Conservation (phyloP, 2,797 vertebrate species). For the Notolepis coatsorum region DNA sequence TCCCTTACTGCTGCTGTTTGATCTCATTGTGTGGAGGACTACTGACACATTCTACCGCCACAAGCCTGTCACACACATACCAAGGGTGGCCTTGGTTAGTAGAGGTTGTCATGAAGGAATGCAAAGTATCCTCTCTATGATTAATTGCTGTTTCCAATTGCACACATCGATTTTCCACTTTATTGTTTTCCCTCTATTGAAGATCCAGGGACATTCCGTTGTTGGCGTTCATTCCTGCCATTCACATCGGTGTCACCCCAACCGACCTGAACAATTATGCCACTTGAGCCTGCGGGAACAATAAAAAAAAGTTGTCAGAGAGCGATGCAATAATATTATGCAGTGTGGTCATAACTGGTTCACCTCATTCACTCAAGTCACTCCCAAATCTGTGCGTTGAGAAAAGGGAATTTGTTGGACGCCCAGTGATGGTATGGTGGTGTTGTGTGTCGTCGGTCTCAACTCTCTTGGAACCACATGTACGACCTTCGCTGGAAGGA, state of each 20-base stretch:
- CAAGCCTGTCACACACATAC: background rate
- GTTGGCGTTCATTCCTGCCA: constrained; percentile 39
- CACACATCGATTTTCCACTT: constrained; percentile 35
- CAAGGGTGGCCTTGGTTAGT: constrained; percentile 29
- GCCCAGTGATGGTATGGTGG: too few species aligned
- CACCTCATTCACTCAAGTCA: background rate
- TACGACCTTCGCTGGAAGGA: too few species aligned
- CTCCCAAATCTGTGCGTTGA: too few species aligned
- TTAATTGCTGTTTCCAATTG: constrained; percentile 45
- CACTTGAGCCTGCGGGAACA: background rate
- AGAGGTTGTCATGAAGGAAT: constrained; percentile 48
- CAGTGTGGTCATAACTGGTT: background rate
- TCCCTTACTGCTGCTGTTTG: too few species aligned
- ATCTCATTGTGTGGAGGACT: too few species aligned
- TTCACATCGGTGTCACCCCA: constrained; percentile 36
- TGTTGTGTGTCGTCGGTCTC: too few species aligned
- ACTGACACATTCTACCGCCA: background rate
- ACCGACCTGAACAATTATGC: constrained; percentile 24
- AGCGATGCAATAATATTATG: background rate
- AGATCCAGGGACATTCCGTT: constrained; percentile 45
- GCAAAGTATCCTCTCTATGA: constrained; percentile 31
- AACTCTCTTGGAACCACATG: too few species aligned
- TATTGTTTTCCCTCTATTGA: constrained; percentile 49
- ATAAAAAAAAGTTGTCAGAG: constrained; percentile 22
- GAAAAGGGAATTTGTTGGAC: too few species aligned